Conservation (phyloP, 2,797 vertebrate genomes). For the Rousettus madagascariensis region DNA sequence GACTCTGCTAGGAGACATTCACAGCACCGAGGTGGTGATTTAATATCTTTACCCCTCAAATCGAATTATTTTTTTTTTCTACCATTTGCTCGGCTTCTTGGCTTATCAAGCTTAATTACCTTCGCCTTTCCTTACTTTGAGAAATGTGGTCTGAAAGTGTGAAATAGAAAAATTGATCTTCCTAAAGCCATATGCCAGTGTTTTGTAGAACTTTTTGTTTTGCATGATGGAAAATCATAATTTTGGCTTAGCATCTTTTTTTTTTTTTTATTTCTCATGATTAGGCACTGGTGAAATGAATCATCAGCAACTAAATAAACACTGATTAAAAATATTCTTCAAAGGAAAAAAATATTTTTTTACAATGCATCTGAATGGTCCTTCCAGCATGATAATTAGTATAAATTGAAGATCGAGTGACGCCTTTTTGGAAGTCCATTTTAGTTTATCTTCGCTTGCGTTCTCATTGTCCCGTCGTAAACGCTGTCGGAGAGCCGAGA, state of each 20-base stretch:
- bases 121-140: slow-evolving; percentile 55
- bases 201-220: slow-evolving; percentile 28
- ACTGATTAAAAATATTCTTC: not conserved
- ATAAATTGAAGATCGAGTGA: not conserved
- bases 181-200: not conserved
- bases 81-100: slow-evolving; percentile 37
- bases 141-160: slow-evolving; percentile 33
- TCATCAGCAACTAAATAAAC: not conserved
- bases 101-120: slow-evolving; percentile 58
- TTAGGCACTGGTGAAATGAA: slow-evolving; percentile 27
- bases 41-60: slow-evolving; percentile 47
- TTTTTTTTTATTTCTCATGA: not conserved
- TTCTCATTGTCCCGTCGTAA: not conserved
- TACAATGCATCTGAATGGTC: not conserved
- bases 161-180: slow-evolving; percentile 9
- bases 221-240: slow-evolving; percentile 11
- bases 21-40: slow-evolving; percentile 35
- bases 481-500: not conserved
- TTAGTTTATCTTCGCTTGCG: not conserved
- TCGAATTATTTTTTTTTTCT: slow-evolving; percentile 12
- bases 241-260: not conserved
- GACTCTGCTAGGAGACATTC: not conserved
- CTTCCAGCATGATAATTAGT: not conserved
- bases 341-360: not conserved
- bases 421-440: not conserved